Conservation (phyloP, 2,797 vertebrate species). For the Sarcoramphus papa region DNA sequence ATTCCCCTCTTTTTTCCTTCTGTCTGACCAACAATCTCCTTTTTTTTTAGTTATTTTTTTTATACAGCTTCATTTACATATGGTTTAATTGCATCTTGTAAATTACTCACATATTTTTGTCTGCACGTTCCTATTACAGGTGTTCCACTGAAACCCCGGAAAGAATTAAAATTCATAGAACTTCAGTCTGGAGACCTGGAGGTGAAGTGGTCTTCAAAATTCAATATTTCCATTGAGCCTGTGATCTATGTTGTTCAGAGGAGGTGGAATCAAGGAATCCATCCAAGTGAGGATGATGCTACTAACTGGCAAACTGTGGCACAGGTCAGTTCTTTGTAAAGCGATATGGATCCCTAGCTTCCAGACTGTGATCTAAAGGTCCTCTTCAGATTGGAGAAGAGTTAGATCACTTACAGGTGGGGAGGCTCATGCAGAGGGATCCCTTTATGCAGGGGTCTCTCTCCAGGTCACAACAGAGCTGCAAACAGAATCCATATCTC, state of each 20-base stretch:
- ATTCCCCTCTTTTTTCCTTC: background rate
- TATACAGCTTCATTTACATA: background rate
- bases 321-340: constrained; percentile 77
- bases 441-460: background rate
- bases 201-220: constrained; percentile 94
- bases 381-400: background rate
- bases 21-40: background rate
- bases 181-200: constrained; percentile 84
- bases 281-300: constrained; percentile 92
- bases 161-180: constrained; percentile 88
- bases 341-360: background rate
- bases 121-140: constrained; percentile 68
- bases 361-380: background rate
- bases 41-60: background rate
- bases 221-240: constrained; percentile 93
- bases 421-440: background rate
- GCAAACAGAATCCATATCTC: background rate
- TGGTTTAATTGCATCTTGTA: background rate
- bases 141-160: constrained; percentile 93
- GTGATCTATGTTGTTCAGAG: constrained; percentile 92
- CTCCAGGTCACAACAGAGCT: background rate
- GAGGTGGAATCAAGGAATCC: constrained; percentile 94
- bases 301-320: constrained; percentile 87
- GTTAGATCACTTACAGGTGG: background rate
- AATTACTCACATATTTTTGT: background rate